These are phyloP conservation scores for Phrynocephalus vlangalii DNA, from an alignment of 2,797 vertebrate species.

Conservation along the genomic window DNA sequence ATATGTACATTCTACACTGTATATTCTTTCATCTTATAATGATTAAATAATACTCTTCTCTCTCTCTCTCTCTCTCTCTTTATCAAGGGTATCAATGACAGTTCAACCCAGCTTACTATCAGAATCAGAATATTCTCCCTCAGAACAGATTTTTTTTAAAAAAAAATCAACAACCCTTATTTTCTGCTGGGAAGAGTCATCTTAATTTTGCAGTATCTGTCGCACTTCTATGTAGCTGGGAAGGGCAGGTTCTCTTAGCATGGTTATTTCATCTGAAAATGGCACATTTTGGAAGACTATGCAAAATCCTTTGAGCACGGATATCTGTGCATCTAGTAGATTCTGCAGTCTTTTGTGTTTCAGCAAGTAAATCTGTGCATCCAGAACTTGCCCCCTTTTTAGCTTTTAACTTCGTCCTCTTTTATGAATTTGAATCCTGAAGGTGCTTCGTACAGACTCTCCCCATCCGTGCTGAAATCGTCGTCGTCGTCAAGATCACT, in stretches of 20 bases:
- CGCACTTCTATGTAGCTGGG: neutral
- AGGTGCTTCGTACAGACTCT: constrained; percentile 88
- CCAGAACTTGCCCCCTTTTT: constrained; percentile 52
- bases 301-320: neutral
- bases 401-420: constrained; percentile 66
- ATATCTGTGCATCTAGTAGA: constrained; percentile 38
- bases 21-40: constrained; percentile 37
- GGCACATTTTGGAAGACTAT: constrained; percentile 29
- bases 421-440: constrained; percentile 84
- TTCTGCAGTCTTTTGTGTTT: constrained; percentile 24
- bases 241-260: constrained; percentile 19
- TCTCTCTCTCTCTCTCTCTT: neutral
- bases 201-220: neutral
- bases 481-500: constrained; percentile 85
- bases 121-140: constrained; percentile 41
- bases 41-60: constrained; percentile 34
- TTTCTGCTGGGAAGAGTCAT: constrained; percentile 31
- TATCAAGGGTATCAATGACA: constrained; percentile 40
- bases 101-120: constrained; percentile 42
- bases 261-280: constrained; percentile 40
- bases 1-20: constrained; percentile 61
- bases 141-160: constrained; percentile 28
- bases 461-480: constrained; percentile 90
- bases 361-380: constrained; percentile 1
- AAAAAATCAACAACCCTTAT: constrained; percentile 31